Conservation (phyloP, 2,888 invertebrate genomes). For the Polydrusus pterygomalis region DNA sequence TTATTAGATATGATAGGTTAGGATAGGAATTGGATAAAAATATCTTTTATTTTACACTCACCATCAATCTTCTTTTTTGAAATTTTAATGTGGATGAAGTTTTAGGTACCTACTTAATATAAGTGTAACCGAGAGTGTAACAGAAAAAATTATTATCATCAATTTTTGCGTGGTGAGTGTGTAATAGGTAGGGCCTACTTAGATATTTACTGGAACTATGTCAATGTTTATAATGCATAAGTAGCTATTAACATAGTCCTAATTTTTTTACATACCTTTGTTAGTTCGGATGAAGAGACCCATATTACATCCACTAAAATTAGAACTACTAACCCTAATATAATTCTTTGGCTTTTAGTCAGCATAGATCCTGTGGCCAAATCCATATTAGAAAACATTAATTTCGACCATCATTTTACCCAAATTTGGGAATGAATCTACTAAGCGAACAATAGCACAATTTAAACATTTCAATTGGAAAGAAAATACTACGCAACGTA, state of each 20-base stretch:
- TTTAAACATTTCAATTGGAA: conserved; percentile 6
- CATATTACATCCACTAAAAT: conserved; percentile 95
- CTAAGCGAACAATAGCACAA: neutral
- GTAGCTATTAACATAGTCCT: neutral
- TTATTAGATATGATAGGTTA: too few species aligned
- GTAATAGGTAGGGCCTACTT: too few species aligned
- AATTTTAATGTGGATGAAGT: too few species aligned
- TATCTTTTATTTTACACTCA: too few species aligned
- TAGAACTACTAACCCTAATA: conserved; percentile 90
- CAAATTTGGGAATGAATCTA: neutral
- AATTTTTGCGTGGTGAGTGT: too few species aligned
- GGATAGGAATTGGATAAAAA: too few species aligned
- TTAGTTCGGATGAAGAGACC: conserved; percentile 96
- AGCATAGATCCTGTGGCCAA: conserved; percentile 70
- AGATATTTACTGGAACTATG: too few species aligned
- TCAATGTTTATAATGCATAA: too few species aligned
- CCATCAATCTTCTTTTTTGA: too few species aligned
- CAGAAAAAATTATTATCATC: too few species aligned
- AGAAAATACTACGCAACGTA: conserved; percentile 2
- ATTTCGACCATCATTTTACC: conserved; percentile 25
- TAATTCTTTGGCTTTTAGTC: conserved; percentile 82
- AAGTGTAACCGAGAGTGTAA: too few species aligned
- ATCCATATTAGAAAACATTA: conserved; percentile 34
- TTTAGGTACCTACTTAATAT: too few species aligned
- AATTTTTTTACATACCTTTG: conserved; percentile 80